Evolutionary conservation across 1,140 invertebrate species (phyloP), one percentile per base, ranked within the genome.

Genomic region (Lineus longissimus): DNA sequence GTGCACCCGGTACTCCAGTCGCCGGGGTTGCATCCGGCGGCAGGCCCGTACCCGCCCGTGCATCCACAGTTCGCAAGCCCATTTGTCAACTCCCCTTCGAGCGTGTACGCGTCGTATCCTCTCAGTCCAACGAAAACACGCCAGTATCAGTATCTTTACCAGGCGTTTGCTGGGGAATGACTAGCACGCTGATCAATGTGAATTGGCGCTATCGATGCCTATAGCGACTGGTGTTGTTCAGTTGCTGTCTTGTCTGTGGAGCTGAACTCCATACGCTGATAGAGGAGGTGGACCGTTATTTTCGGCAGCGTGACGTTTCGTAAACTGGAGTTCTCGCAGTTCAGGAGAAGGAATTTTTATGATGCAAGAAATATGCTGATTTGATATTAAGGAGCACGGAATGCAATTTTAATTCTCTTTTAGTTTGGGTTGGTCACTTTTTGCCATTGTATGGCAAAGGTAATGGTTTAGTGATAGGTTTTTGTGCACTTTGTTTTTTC

Each of bases 1-100:
- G 87, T 93, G 82, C 91, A 92, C 79, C 81, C 83, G n/a, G 78
- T 83, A 40, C n/a, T 51, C 4, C 47, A 4, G 9, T 51, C 47
- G 47, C 83, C 85, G 57, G 84, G 85, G 22, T 88, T 90, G 72
- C 87, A 76, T 65, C 71, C 76, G 15, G 73, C 78, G n/a, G 73
- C 75, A 7, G 59, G 73, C 29, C 72, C 71, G 30, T 78, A 73
- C 47, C 64, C 74, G 81, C 87, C 66, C 71, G 75, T 75, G 84
- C 66, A 89, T 72, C 71, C 75, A 4, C 78, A 76, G 58, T 70
- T 75, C 54, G 68, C 71, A 2, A 66, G 67, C 23, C 63, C 67
- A 23, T 70, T 64, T 64, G 31, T 68, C 41, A 55, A 66, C 13
- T 61, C 74, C 30, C 61, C 73, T 9, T 64, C 68, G 33, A 74